Base-by-base conservation (phyloP, 1,140 invertebrate species). In the Nasonia longicornis region DNA sequence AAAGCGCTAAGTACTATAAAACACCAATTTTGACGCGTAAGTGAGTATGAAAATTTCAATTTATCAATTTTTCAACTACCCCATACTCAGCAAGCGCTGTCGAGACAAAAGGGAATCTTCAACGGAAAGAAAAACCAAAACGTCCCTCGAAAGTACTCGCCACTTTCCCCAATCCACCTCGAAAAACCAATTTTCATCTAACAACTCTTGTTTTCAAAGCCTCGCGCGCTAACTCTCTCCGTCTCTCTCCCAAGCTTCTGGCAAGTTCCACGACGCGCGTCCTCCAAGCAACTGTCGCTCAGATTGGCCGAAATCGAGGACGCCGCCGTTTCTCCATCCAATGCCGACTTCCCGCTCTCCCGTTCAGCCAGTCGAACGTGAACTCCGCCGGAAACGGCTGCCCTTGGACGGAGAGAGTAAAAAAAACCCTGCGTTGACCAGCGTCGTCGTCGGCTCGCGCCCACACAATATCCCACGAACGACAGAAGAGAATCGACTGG, bases 201-300 rank as follows among this genome's bases (percentile, higher is more conserved):
- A 4, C 31, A 20, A n/a, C 20, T 58, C 20, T 4, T 58, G 1
- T n/a, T 14, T 64, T 67, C 31, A 71, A 42, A 71, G 3, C 31
- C 7, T 52, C 38, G 71, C 71, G 71, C 71, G 20, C 63, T 7
- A 35, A 11, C 12, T 8, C 31, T n/a, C 35, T 42, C 69, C 35
- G 8, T 48, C 16, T 45, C 20, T 52, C 42, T 38, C 26, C 16
- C 48, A 20, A 69, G 16, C 72, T 75, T 80, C 79, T 67, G 26
- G 79, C 14, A 80, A 80, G 64, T 80, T 80, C 79, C 38, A 80
- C n/a, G 42, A 20, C 64, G 26, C 26, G 64, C 26, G 64, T 29
- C 64, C 29, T 11, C 7, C 22, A 31, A 67, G 26, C 29, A 29
- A 67, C 64, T 67, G 29, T 10, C n/a, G n/a, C 6, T 10, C 8